These are phyloP conservation scores for Eupristina koningsbergeri DNA, from an alignment of 1,140 invertebrate species.

Conservation along the genomic window DNA sequence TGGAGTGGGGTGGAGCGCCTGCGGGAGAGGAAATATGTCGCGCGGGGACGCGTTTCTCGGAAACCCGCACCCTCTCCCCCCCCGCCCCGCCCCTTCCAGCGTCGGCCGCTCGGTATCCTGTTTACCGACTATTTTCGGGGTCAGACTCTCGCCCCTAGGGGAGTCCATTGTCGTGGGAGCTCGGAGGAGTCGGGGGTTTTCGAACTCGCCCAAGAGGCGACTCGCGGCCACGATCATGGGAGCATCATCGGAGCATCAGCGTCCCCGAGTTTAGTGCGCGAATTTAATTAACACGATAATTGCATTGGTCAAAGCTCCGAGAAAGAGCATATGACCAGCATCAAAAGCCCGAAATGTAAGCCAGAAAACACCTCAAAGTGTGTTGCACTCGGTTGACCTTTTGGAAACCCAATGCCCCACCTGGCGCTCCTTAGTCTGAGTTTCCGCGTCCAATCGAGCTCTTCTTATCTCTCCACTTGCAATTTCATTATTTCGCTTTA, in stretches of 20 bases:
- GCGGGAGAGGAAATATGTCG: conserved; percentile 18
- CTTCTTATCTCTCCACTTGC: neutral
- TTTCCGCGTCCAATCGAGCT: no score
- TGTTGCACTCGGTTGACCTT: no score
- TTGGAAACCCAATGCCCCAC: neutral
- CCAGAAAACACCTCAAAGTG: no score
- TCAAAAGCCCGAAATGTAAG: no score
- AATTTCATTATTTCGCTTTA: neutral
- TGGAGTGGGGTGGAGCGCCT: neutral
- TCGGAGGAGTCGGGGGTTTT: neutral
- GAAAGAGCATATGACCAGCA: no score
- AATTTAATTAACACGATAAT: no score
- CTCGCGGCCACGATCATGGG: neutral
- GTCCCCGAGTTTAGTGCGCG: no score
- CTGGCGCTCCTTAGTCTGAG: neutral
- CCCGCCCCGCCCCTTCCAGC: neutral
- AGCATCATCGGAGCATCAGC: no score
- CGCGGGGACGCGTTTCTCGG: conserved; percentile 43
- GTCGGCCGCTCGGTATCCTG: conserved; percentile 26
- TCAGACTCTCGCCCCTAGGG: neutral
- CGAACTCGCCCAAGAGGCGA: neutral
- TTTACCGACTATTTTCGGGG: conserved; percentile 10
- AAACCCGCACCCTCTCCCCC: neutral
- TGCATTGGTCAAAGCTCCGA: neutral
- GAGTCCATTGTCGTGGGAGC: conserved; percentile 18